These are phyloP conservation scores for Holacanthus passer DNA, from an alignment of 2,113 vertebrate species.

Conservation along the genomic window DNA sequence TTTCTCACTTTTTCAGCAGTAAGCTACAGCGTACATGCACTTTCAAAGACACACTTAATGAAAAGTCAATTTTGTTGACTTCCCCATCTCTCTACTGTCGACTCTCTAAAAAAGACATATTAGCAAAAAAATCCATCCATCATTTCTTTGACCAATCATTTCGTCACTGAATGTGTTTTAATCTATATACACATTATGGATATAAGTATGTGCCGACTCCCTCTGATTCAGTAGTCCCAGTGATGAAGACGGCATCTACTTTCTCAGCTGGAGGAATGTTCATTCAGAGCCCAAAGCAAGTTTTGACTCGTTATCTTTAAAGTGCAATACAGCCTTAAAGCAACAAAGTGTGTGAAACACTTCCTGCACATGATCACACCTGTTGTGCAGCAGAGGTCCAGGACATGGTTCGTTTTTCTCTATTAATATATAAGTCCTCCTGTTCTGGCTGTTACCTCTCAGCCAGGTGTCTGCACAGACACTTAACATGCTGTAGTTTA, in stretches of 20 bases:
- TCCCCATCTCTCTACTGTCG: background rate
- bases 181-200: background rate
- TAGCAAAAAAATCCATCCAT: too few relatives aligned
- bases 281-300: conserved; percentile 6
- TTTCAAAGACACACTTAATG: too few relatives aligned
- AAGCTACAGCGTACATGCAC: too few relatives aligned
- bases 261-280: conserved; percentile 55
- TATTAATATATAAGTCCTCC: background rate
- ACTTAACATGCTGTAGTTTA: background rate
- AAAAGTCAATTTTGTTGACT: too few relatives aligned
- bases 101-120: background rate
- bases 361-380: background rate
- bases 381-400: background rate
- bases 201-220: background rate
- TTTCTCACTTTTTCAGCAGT: too few relatives aligned
- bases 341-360: background rate
- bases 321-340: background rate
- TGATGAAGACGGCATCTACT: background rate
- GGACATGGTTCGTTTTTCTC: background rate
- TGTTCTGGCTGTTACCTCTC: background rate
- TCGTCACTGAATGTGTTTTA: background rate
- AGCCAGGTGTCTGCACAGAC: background rate
- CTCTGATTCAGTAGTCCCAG: background rate
- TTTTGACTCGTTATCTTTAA: conserved; percentile 35
- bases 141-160: background rate